These are phyloP conservation scores for Julus scanicus DNA, from an alignment of 2,888 invertebrate genomes.

Conservation along the genomic window DNA sequence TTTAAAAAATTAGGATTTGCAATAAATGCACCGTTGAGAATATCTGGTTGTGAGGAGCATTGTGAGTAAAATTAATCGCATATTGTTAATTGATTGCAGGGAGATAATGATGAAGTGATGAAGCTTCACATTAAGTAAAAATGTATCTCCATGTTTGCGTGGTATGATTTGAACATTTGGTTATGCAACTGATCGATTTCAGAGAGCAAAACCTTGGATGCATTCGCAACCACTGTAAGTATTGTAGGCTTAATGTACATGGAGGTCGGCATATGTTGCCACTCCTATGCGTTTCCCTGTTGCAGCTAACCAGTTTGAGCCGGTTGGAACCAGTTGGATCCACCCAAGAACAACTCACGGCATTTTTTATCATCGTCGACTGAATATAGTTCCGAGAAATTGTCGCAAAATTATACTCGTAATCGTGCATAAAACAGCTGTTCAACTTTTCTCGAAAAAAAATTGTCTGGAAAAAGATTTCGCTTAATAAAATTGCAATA, in stretches of 20 bases:
- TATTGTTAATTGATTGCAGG: background rate
- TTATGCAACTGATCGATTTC: conserved; percentile 1
- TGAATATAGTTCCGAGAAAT: conserved; percentile 19
- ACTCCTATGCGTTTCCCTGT: background rate
- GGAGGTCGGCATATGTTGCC: background rate
- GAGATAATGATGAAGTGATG: background rate
- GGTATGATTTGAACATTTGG: background rate
- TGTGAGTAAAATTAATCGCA: background rate
- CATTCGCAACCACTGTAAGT: background rate
- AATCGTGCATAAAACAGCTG: background rate
- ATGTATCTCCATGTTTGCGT: background rate
- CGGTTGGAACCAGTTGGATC: background rate
- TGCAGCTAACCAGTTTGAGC: background rate
- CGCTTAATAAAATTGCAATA: background rate
- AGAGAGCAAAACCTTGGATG: background rate
- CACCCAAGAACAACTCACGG: background rate
- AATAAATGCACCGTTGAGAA: too few relatives aligned
- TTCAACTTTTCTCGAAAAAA: background rate
- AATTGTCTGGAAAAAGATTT: background rate
- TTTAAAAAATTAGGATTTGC: too few relatives aligned
- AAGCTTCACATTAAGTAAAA: background rate
- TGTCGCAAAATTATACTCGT: background rate
- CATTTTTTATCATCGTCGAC: background rate
- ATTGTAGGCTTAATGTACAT: background rate
- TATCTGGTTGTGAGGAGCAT: background rate